Conservation (phyloP, 2,113 vertebrate genomes). For the Leptobrachium ailaonicum region DNA sequence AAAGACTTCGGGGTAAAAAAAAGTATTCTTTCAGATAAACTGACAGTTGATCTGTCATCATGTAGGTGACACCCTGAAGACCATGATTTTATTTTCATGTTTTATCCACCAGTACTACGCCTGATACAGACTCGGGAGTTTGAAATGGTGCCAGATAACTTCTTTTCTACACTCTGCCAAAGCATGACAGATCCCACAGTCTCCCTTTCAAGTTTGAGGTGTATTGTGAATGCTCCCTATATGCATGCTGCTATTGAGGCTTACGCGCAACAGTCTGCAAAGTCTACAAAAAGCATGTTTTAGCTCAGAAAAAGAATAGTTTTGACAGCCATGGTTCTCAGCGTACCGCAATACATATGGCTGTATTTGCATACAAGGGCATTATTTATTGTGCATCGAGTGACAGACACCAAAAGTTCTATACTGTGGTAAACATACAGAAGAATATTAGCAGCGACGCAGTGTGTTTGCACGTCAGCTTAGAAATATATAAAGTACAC, state of each 20-base stretch:
- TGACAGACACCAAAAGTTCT: conserved; percentile 5
- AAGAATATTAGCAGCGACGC: background rate
- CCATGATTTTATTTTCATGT: background rate
- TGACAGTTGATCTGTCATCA: conserved; percentile 7
- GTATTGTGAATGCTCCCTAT: conserved; percentile 1
- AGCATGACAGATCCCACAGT: background rate
- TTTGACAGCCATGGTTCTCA: conserved; percentile 1
- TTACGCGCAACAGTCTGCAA: conserved; percentile 17
- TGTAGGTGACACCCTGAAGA: conserved; percentile 15
- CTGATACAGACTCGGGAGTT: background rate
- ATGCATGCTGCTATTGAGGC: background rate
- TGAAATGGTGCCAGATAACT: background rate
- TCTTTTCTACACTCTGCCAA: background rate
- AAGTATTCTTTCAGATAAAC: background rate
- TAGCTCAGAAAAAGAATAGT: conserved; percentile 14
- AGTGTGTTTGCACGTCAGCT: background rate
- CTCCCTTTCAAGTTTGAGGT: conserved; percentile 23
- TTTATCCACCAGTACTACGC: conserved; percentile 10
- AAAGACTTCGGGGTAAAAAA: background rate
- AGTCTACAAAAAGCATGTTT: conserved; percentile 36
- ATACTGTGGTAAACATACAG: background rate
- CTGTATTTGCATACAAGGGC: conserved; percentile 2
- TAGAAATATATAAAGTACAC: no score
- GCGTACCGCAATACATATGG: conserved; percentile 16
- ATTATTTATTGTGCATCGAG: background rate